A percentile compares a stretch with the other conserved stretches of the same genome.
Evolutionary conservation across 2,113 vertebrate species (phyloP).

Genomic region (Sinosuthora webbiana): DNA sequence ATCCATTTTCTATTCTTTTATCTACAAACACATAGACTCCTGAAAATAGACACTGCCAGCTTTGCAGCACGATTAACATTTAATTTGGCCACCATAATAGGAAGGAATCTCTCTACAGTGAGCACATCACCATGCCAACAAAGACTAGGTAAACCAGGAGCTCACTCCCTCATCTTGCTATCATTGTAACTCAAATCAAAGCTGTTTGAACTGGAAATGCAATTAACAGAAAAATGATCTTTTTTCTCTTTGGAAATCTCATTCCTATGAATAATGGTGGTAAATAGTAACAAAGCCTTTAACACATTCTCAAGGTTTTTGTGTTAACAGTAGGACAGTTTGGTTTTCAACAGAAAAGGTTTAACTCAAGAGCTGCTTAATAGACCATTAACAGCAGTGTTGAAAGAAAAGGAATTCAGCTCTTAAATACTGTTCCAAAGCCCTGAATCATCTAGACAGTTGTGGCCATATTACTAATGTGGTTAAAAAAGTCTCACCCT

Average conservation of each 20-base stretch:
- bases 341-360: background rate
- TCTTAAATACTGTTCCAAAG: background rate
- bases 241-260: background rate
- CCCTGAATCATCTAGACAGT: background rate
- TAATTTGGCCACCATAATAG: background rate
- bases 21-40: background rate
- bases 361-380: background rate
- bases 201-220: background rate
- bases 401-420: background rate
- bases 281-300: background rate
- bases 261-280: background rate
- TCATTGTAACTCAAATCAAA: background rate
- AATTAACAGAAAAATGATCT: background rate
- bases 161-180: background rate
- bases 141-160: slow-evolving; percentile 2
- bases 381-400: background rate
- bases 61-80: background rate
- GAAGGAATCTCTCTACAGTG: background rate
- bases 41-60: background rate
- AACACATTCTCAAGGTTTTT: background rate
- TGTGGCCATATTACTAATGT: background rate
- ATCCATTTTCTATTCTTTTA: background rate
- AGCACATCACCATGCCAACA: slow-evolving; percentile 44
- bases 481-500: background rate
- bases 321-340: background rate